Conservation (phyloP, 2,113 vertebrate species). For the Machaerirhynchus nigripectus region DNA sequence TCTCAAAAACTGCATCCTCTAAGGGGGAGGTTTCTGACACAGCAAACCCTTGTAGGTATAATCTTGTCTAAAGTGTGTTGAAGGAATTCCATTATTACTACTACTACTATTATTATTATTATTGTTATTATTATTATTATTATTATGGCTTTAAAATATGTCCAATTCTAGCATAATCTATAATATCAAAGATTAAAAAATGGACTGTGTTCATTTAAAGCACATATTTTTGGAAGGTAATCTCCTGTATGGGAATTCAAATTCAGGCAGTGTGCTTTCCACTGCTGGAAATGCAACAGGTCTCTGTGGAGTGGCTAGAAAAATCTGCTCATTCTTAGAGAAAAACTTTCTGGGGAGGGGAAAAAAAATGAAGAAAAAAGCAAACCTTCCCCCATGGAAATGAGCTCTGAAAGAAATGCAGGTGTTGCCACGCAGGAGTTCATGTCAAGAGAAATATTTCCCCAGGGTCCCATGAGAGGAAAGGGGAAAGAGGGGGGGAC, state of each 20-base stretch:
- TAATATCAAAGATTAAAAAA: not conserved
- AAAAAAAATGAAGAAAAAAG: not conserved
- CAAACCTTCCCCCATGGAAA: constrained; percentile 1
- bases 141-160: not conserved
- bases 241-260: not conserved
- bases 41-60: not conserved
- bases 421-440: constrained; percentile 54
- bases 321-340: constrained; percentile 33
- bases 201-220: not conserved
- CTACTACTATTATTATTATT: not conserved
- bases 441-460: constrained; percentile 73
- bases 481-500: constrained; percentile 33
- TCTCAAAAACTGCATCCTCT: not conserved
- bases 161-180: not conserved
- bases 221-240: not conserved
- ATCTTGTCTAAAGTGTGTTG: not conserved
- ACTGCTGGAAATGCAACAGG: constrained; percentile 4
- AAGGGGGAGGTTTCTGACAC: not conserved
- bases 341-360: constrained; percentile 45
- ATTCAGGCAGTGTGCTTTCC: not conserved
- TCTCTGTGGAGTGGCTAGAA: not conserved
- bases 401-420: constrained; percentile 52
- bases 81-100: not conserved
- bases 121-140: not conserved
- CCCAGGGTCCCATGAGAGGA: constrained; percentile 64